Base-by-base conservation (phyloP, 2,888 invertebrate species). In the Melanostoma scalare region DNA sequence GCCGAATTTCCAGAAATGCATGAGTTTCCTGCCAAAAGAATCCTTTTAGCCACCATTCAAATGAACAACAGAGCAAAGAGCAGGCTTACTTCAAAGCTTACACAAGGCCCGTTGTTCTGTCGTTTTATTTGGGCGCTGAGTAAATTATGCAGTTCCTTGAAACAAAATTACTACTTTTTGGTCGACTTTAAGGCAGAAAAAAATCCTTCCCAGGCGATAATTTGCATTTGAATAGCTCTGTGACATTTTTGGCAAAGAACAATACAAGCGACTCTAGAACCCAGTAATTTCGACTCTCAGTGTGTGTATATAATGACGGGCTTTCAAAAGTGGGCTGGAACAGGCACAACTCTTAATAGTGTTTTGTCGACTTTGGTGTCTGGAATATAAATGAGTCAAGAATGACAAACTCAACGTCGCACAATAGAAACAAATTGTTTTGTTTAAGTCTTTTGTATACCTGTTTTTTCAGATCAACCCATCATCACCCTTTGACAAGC, bases 81-180 rank as follows among this genome's bases (percentile, higher is more conserved):
- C 20, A 44, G 31, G 8, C 38, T 50, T 6, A 50, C 50, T n/a
- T 38, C 36, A 63, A 63, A 50, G 78, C 67, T 55, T 74, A 56
- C 61, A 65, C 61, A 63, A 38, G 38, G 38, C 44, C 72, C 61
- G 6, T 42, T 68, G 67, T 77, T 40, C 53, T 60, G 71, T 42
- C 58, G n/a, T 72, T 55, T 31, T 3, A 67, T 77, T 77, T 63
- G 67, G 81, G 76, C 67, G 77, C 81, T 76, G 77, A 48, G 46
- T 77, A 33, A 81, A 76, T 76, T 67, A 68, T 67, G 42, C 55
- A 72, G 50, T 72, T 72, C 76, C 71, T 67, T 69, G 4, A 78
- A 72, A 60, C 6, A 8, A 20, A 50, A 63, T 46, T 61, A 35
- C 20, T 4, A 33, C 35, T 46, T 46, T 6, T 50, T 31, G 35